Percentiles rank a stretch among this genome's conserved stretches.
Evolutionary conservation across 2,113 vertebrate genomes (phyloP).

Genomic region (Tympanuchus pallidicinctus): DNA sequence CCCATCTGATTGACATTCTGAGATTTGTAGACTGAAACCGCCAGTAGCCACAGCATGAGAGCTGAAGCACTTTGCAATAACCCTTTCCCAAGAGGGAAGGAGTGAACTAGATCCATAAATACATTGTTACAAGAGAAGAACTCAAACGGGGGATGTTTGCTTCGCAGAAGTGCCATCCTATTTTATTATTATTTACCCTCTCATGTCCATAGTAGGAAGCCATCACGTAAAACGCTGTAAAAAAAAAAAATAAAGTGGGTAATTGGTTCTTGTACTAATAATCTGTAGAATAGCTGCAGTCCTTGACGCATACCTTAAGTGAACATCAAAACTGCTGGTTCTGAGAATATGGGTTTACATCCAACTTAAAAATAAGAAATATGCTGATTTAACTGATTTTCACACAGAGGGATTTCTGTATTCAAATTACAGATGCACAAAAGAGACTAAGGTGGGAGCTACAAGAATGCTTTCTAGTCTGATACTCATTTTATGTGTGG

Average conservation of each 20-base stretch:
- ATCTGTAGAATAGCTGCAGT: not conserved
- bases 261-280: not conserved
- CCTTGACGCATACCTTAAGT: not conserved
- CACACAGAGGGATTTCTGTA: not conserved
- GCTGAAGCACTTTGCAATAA: accelerated
- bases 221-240: not conserved
- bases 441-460: not conserved
- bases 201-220: not conserved
- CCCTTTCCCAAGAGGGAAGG: not conserved
- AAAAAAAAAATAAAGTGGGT: not conserved
- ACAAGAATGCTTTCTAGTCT: not conserved
- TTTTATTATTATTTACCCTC: not conserved
- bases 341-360: not conserved
- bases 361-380: slow-evolving; percentile 23
- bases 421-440: slow-evolving; percentile 7
- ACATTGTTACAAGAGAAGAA: not conserved
- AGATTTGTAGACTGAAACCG: not conserved
- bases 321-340: not conserved
- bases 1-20: not conserved
- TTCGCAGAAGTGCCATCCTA: not conserved
- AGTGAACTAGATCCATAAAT: slow-evolving; percentile 25
- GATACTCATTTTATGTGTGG: not conserved
- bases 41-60: accelerated
- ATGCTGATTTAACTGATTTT: not conserved
- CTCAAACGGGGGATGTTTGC: not conserved